Conservation (phyloP, 2,113 vertebrate species). For the Heliornis fulica region DNA sequence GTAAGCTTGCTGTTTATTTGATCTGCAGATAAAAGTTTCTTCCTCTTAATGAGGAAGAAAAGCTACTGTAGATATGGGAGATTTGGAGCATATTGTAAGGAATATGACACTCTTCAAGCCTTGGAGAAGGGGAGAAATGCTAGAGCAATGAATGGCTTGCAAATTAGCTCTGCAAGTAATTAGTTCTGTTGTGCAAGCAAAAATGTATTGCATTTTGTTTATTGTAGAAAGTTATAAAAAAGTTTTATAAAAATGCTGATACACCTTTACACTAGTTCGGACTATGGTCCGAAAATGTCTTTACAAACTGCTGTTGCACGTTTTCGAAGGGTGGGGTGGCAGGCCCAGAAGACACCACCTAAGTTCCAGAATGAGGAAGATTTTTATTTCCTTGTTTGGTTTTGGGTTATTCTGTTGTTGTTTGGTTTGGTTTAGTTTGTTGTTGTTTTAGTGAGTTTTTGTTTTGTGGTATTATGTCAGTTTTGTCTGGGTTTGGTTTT, state of each 20-base stretch:
- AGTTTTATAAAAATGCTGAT: neutral
- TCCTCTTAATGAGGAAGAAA: neutral
- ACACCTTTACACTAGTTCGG: neutral
- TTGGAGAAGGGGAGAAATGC: neutral
- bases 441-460: no score
- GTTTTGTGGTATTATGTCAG: neutral
- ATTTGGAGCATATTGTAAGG: neutral
- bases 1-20: neutral
- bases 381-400: neutral
- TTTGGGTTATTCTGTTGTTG: neutral
- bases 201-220: neutral
- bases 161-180: no score
- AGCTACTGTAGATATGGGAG: neutral
- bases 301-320: neutral
- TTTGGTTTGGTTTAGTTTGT: neutral
- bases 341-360: neutral
- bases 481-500: neutral
- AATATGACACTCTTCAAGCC: neutral
- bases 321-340: neutral
- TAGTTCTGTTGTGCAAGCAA: neutral
- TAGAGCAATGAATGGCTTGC: neutral
- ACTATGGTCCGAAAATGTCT: neutral
- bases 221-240: neutral
- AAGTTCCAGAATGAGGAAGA: neutral
- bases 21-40: neutral